Base-by-base conservation (phyloP, 2,113 vertebrate genomes). In the Urocynchramus pylzowi region DNA sequence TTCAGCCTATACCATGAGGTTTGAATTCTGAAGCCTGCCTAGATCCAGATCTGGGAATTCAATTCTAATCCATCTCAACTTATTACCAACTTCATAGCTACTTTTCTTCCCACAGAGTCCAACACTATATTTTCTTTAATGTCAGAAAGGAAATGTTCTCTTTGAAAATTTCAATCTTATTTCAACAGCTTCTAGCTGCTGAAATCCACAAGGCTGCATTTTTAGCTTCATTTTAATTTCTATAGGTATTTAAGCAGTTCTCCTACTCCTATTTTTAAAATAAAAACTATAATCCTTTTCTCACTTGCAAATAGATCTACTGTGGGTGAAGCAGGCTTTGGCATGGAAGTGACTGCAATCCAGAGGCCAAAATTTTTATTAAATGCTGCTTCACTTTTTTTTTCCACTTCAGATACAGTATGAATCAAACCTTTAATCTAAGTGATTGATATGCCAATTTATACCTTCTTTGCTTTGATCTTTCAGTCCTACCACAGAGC, bases 381-480 rank as follows among this genome's bases (percentile, higher is more conserved):
- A 83, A 89, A 80, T 44, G 5, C 3, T 54, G 1, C 69, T 94
- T 63, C 10, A 15, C 6, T 5, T 71, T 63, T 74, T 74, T 15
- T 90, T 76, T 57, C 82, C 22, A 27, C 16, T 84, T 93, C 14
- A 86, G 68, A 59, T 35, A 67, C 27, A 45, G 3, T 30, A 10
- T 16, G 24, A 90, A 88, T n/a, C 35, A 77, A 81, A 88, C 33
- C 75, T 89, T 94, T 92, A 90, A 74, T 80, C 68, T 84, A 24
- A 54, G 68, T 74, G 54, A 84, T 7, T 86, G 82, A 57, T 81
- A 84, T 70, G 39, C 49, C 69, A 86, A 23, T 44, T 88, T 93
- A 77, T 53, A 70, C 33, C 21, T 47, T 59, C 39, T 92, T 80
- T 89, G 20, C 86, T 96, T 97, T 95, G 50, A 94, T 86, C 60